Evolutionary conservation across 2,888 invertebrate genomes (phyloP).

Genomic region (Apamea anceps): DNA sequence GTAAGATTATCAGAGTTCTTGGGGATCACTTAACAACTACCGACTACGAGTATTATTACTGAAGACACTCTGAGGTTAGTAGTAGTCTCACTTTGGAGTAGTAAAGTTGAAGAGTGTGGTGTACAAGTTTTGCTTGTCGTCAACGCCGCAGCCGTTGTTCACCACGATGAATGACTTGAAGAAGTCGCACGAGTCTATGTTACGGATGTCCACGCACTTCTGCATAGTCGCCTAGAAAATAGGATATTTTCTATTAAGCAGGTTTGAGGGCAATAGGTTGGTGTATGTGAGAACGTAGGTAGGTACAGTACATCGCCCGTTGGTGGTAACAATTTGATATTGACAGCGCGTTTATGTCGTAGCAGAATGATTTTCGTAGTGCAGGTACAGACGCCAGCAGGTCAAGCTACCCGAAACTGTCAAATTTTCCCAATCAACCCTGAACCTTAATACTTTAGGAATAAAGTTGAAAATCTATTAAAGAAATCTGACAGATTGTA

Average conservation of each 20-base stretch:
- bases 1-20: not conserved
- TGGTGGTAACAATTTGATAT: not conserved
- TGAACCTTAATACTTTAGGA: too few relatives aligned
- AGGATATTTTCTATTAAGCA: not conserved
- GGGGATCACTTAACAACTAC: not conserved
- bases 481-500: too few relatives aligned
- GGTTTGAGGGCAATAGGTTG: not conserved
- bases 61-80: not conserved
- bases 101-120: constrained; percentile 74
- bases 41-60: not conserved
- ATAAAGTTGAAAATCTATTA: too few relatives aligned
- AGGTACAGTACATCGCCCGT: not conserved
- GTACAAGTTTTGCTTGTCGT: constrained; percentile 66
- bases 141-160: constrained; percentile 71
- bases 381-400: too few relatives aligned
- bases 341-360: not conserved
- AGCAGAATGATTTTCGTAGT: not conserved
- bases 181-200: constrained; percentile 79
- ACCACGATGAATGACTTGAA: constrained; percentile 73
- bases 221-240: constrained; percentile 78
- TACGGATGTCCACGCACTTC: constrained; percentile 81
- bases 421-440: too few relatives aligned
- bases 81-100: constrained; percentile 69
- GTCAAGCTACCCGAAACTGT: too few relatives aligned
- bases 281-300: not conserved